These are phyloP conservation scores for Crambe crambe DNA, from an alignment of 37 sponge, comb jelly and placozoan species.

Conservation along the genomic window DNA sequence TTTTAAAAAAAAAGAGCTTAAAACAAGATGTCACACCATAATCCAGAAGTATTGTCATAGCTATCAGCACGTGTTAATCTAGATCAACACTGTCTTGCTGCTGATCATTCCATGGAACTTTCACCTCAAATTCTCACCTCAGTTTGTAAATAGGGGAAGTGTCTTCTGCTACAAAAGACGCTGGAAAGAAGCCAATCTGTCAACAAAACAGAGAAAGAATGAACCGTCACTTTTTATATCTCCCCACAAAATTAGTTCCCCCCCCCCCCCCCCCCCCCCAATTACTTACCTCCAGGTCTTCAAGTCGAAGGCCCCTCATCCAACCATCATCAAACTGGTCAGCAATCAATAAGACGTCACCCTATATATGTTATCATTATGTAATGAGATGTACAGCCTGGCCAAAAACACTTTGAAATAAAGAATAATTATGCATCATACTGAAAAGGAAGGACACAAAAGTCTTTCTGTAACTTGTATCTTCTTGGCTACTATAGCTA, in stretches of 20 bases:
- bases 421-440: too few species aligned
- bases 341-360: conserved; percentile 75
- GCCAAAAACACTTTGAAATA: too few species aligned
- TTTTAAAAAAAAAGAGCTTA: too few species aligned
- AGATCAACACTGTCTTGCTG: background rate
- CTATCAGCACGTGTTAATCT: too few species aligned
- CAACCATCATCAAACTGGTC: conserved; percentile 81
- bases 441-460: too few species aligned
- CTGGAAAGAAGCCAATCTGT: conserved; percentile 87
- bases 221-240: background rate
- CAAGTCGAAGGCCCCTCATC: conserved; percentile 80
- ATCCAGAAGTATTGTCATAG: too few species aligned
- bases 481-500: too few species aligned
- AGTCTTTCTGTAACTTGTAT: too few species aligned
- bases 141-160: conserved; percentile 68
- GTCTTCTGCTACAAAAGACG: conserved; percentile 51
- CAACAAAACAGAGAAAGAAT: background rate
- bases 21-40: too few species aligned
- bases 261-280: background rate
- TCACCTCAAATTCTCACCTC: conserved; percentile 35
- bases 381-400: too few species aligned
- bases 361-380: too few species aligned
- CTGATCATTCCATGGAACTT: background rate
- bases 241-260: background rate
- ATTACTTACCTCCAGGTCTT: conserved; percentile 53